Conservation (phyloP, 2,888 invertebrate genomes). For the Latrodectus elegans region DNA sequence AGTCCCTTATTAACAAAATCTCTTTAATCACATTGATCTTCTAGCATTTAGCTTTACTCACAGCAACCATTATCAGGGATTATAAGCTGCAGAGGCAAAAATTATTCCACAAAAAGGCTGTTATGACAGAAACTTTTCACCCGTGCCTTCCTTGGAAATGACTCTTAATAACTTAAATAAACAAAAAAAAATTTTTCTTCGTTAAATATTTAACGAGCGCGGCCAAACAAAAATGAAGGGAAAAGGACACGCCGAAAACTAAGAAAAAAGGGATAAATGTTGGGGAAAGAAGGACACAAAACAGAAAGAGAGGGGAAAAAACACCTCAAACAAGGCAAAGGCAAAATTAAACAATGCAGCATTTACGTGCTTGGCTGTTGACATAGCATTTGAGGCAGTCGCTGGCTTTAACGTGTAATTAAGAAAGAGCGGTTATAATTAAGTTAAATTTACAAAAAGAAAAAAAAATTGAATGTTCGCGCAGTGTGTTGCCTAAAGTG, state of each 20-base stretch:
- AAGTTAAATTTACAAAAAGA: slow-evolving; percentile 69
- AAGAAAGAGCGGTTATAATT: slow-evolving; percentile 68
- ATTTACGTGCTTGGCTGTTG: slow-evolving; percentile 60
- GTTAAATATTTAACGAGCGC: slow-evolving; percentile 69
- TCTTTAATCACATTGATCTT: slow-evolving; percentile 51
- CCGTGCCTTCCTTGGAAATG: slow-evolving; percentile 51
- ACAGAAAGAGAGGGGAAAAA: slow-evolving; percentile 47
- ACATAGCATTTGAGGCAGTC: slow-evolving; percentile 66
- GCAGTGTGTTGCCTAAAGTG: slow-evolving; percentile 63
- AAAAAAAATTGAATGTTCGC: slow-evolving; percentile 30
- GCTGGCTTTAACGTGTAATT: slow-evolving; percentile 64
- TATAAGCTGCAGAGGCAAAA: slow-evolving; percentile 25
- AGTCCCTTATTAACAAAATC: slow-evolving; percentile 58
- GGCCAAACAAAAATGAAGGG: slow-evolving; percentile 66
- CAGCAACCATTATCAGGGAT: slow-evolving; percentile 50
- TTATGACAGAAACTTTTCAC: slow-evolving; percentile 46
- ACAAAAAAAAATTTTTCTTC: slow-evolving; percentile 59
- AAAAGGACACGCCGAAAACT: slow-evolving; percentile 12
- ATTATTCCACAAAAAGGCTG: slow-evolving; percentile 41
- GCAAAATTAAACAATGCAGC: slow-evolving; percentile 68
- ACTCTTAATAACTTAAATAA: slow-evolving; percentile 69
- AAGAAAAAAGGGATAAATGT: slow-evolving; percentile 32
- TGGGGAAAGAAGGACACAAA: slow-evolving; percentile 43
- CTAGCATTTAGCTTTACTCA: slow-evolving; percentile 3
- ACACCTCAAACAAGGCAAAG: slow-evolving; percentile 63